Evolutionary conservation across 2,888 invertebrate genomes (phyloP), one percentile per base, ranked within the genome.

Genomic region (Panzeria rudis): DNA sequence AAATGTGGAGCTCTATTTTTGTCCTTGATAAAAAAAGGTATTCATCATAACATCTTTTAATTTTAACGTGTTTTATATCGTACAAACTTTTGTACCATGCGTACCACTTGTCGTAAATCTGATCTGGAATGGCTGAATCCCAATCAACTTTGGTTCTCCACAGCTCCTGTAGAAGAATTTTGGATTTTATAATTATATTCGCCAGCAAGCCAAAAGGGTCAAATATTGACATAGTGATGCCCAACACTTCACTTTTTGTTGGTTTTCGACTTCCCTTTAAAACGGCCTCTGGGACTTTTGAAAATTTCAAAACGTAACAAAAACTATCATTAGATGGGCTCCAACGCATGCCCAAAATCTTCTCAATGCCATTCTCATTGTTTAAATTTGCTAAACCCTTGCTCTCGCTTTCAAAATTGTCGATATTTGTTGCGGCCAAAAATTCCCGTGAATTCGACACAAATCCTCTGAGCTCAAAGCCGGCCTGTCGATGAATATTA

Each of bases 391-490:
- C 15, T 29, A 69, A 56, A 47, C 17, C 41, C 35, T 35, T 35
- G 9, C 7, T 9, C 6, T 9, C 35, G 35, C 6, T 35, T 35
- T 9, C 35, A 9, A 8, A 35, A 35, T 35, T 35, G 50, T 50
- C 17, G 6, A 50, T 47, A 77, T 62, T 62, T n/a, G 77, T 25
- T 13, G 44, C 32, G 32, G 50, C 15, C 11, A 76, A 44, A 61
- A 84, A 23, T 23, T 84, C 56, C 2, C 6, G 32, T 15, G 84
- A 83, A 38, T 87, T 85, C 5, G 83, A 86, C 29, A 72, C 54
- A 29, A 86, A 86, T n/a, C 75, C 75, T 66, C 80, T 56, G 6
- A 87, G 23, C 23, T 84, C 66, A 41, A 87, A 87, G 5, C 80
- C 86, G 11, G 75, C 86, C 25, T 75, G 20, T 1, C 38, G n/a